Conservation (phyloP, 2,113 vertebrate species). For the Rhinoptilus africanus region DNA sequence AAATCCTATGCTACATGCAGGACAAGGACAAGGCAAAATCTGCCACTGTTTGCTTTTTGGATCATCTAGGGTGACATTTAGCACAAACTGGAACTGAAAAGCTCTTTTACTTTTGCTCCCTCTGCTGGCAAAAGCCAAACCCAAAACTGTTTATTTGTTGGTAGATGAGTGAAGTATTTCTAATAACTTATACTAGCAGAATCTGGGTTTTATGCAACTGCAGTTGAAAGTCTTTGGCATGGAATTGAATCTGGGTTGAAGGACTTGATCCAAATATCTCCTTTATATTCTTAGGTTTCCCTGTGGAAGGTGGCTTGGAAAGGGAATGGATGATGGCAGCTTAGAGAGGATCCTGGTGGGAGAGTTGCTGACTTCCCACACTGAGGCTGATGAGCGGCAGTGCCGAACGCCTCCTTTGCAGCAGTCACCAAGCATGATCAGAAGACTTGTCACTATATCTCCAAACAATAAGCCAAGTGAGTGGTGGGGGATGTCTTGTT, state of each 20-base stretch:
- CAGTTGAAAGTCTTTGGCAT: not conserved
- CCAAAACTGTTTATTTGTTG: not conserved
- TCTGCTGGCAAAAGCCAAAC: conserved; percentile 9
- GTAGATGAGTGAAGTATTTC: not conserved
- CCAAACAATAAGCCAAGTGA: conserved; percentile 97
- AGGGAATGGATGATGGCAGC: conserved; percentile 96
- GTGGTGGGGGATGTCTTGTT: conserved; percentile 1
- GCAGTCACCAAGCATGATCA: conserved; percentile 96
- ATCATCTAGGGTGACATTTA: not conserved
- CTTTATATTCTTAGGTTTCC: conserved; percentile 84
- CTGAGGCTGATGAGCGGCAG: conserved; percentile 88
- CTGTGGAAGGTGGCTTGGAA: conserved; percentile 95
- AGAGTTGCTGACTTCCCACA: conserved; percentile 87
- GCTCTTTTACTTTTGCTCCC: conserved; percentile 6
- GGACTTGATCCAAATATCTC: not conserved
- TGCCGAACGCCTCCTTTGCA: conserved; percentile 96
- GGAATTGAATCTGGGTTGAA: not conserved
- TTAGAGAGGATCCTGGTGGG: conserved; percentile 95
- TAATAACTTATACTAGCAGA: not conserved
- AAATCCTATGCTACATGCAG: not conserved
- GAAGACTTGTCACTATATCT: conserved; percentile 94
- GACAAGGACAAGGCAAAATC: not conserved
- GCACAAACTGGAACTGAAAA: not conserved
- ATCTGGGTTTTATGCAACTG: not conserved
- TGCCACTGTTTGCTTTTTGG: not conserved